A percentile compares a stretch with the other conserved stretches of the same genome.
These are phyloP conservation scores for Drosophila longiperda DNA, from an alignment of 2,888 invertebrate species.

Conservation along the genomic window DNA sequence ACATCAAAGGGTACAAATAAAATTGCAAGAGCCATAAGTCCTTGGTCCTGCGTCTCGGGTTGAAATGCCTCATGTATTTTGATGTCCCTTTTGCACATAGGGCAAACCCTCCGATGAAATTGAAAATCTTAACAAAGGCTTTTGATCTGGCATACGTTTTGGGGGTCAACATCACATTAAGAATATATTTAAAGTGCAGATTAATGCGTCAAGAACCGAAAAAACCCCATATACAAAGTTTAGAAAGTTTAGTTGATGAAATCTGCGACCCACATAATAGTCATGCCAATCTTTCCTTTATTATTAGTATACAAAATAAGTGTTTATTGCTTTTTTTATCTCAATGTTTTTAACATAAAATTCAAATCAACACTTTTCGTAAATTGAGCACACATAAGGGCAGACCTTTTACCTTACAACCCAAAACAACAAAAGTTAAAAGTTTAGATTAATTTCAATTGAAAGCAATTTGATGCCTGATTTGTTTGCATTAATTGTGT, in stretches of 20 bases:
- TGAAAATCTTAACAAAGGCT: conserved; percentile 46
- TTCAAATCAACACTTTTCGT: neutral
- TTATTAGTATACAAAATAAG: neutral
- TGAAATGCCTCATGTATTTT: neutral
- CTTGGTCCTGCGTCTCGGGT: conserved; percentile 19
- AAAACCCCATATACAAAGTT: neutral
- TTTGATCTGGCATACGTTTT: conserved; percentile 45
- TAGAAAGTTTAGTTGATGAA: neutral
- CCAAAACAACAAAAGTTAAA: conserved; percentile 17
- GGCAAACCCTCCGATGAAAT: conserved; percentile 27
- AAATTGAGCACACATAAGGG: conserved; percentile 11
- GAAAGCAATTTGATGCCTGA: conserved; percentile 64
- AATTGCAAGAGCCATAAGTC: conserved; percentile 58
- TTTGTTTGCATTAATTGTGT: conserved; percentile 45
- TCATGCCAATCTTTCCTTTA: neutral
- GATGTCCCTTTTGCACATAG: conserved; percentile 43
- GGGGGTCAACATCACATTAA: conserved; percentile 71
- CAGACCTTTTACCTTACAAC: conserved; percentile 32
- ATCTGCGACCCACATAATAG: neutral
- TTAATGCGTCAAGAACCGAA: conserved; percentile 40
- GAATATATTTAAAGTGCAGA: conserved; percentile 67
- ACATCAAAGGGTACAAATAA: conserved; percentile 81
- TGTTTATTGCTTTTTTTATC: neutral
- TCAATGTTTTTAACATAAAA: neutral
- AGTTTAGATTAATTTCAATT: conserved; percentile 30